These are phyloP conservation scores for Nomada ruficornis DNA, from an alignment of 2,888 invertebrate species.

Conservation along the genomic window DNA sequence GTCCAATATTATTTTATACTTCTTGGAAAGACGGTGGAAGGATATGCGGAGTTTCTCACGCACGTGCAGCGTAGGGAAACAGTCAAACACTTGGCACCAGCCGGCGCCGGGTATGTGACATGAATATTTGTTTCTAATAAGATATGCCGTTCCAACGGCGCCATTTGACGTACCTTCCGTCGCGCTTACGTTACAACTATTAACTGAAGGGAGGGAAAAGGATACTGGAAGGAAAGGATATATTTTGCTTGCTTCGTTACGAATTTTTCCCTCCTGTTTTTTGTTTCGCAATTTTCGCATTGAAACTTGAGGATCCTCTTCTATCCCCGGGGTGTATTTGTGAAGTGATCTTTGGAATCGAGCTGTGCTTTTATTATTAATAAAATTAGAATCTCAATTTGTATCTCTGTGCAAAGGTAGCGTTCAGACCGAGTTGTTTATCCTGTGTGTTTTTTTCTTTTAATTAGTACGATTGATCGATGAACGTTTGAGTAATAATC, in stretches of 20 bases:
- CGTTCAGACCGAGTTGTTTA: background rate
- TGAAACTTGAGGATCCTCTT: background rate
- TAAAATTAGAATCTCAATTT: background rate
- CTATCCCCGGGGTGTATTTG: background rate
- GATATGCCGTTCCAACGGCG: conserved; percentile 81
- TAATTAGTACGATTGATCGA: no score
- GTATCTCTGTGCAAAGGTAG: no score
- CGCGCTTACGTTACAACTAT: conserved; percentile 76
- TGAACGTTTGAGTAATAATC: no score
- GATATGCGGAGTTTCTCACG: conserved; percentile 76
- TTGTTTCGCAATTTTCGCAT: background rate
- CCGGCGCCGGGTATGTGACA: conserved; percentile 84
- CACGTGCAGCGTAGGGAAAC: conserved; percentile 82
- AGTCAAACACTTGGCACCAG: conserved; percentile 84
- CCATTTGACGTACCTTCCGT: conserved; percentile 77
- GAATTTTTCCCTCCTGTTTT: background rate
- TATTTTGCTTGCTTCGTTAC: background rate
- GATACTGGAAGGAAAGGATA: background rate
- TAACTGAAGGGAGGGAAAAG: conserved; percentile 44
- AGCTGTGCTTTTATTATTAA: background rate
- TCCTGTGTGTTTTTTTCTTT: background rate
- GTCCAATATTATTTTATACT: conserved; percentile 82
- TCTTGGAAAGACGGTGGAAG: conserved; percentile 74
- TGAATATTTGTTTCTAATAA: conserved; percentile 85
- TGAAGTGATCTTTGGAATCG: background rate